phyloP scores from a whole-genome alignment of 1,140 invertebrate genomes.

The Drosophila sp. region DNA sequence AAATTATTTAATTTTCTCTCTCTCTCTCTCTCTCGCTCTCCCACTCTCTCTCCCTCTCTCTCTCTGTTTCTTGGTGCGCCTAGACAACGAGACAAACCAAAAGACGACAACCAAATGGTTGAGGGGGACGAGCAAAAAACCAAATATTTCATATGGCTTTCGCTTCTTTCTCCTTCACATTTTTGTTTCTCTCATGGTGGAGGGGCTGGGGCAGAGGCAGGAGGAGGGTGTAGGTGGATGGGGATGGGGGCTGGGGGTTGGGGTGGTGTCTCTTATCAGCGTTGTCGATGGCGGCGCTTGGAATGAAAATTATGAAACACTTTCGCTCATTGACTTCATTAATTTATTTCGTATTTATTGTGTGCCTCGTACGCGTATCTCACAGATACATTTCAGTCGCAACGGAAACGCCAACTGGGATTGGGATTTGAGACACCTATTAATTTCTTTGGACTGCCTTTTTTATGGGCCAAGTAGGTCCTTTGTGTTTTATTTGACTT shows the following conservation, averaged over 20 bases:
- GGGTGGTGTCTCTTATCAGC: slow-evolving; percentile 52
- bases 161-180: neutral
- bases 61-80: slow-evolving; percentile 4
- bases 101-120: neutral
- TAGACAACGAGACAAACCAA: slow-evolving; percentile 28
- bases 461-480: slow-evolving; percentile 9
- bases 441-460: neutral
- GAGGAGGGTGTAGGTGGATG: neutral
- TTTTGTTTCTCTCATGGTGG: neutral
- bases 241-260: neutral
- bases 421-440: slow-evolving; percentile 32
- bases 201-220: neutral
- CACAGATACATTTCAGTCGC: slow-evolving; percentile 12
- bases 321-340: slow-evolving; percentile 74
- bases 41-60: slow-evolving; percentile 8
- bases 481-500: slow-evolving; percentile 13
- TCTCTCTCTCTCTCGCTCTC: slow-evolving; percentile 6
- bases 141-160: slow-evolving; percentile 45
- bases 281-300: slow-evolving; percentile 66
- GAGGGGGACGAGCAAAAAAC: slow-evolving; percentile 10
- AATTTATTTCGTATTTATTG: slow-evolving; percentile 72
- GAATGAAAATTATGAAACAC: slow-evolving; percentile 80
- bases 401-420: neutral
- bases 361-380: slow-evolving; percentile 36
- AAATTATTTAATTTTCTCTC: slow-evolving; percentile 78